Percentiles rank a stretch among this genome's conserved stretches.
Conservation (phyloP, 2,888 invertebrate species). For the Leistus spinibarbis region DNA sequence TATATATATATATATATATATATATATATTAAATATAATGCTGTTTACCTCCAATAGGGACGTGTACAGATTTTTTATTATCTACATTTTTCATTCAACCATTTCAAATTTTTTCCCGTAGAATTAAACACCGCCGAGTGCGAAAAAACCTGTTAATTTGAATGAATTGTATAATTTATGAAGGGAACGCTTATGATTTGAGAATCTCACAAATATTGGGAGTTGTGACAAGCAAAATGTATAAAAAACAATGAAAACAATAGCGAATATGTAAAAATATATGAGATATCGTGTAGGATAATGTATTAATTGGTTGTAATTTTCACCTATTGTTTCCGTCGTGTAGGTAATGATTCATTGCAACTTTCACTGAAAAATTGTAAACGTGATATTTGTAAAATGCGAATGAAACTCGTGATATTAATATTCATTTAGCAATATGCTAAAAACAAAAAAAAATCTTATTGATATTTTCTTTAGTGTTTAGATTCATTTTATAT, state of each 20-base stretch:
- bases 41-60: not conserved
- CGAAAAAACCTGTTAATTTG: not conserved
- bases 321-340: constrained; percentile 5
- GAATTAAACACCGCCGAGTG: not conserved
- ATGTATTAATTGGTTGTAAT: not conserved
- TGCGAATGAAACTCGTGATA: not conserved
- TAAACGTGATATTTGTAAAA: not conserved
- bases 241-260: constrained; percentile 3
- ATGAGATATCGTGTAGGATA: not conserved
- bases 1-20: too few species aligned
- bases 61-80: not conserved
- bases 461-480: too few species aligned
- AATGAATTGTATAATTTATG: not conserved
- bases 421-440: too few species aligned
- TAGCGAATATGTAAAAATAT: not conserved
- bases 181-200: not conserved
- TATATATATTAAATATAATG: not conserved
- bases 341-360: not conserved
- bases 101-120: not conserved
- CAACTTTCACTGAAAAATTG: constrained; percentile 1
- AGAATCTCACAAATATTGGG: not conserved
- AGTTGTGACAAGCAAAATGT: not conserved
- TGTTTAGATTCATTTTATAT: too few species aligned
- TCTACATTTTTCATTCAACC: not conserved
- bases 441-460: too few species aligned